phyloP scores from a whole-genome alignment of 2,113 vertebrate genomes.

The Elaphurus davidianus region DNA sequence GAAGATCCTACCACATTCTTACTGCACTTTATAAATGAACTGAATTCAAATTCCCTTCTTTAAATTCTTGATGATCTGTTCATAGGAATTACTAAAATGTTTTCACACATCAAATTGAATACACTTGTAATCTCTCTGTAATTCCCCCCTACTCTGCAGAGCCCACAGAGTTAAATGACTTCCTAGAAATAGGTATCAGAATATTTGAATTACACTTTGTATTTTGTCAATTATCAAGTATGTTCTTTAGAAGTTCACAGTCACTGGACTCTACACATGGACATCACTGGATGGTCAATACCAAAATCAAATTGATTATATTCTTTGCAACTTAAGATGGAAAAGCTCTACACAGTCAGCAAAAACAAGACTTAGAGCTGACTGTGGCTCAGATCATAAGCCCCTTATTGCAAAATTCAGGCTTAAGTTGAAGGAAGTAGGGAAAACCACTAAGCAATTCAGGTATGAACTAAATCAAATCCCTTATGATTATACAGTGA shows the following conservation, averaged over 20 bases:
- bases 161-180: background rate
- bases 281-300: background rate
- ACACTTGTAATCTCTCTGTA: background rate
- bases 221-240: background rate
- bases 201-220: background rate
- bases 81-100: background rate
- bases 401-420: background rate
- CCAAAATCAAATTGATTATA: background rate
- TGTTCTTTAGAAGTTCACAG: background rate
- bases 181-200: background rate
- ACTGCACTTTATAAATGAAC: background rate
- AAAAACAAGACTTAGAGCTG: background rate
- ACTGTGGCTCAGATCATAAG: background rate
- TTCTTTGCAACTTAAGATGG: background rate
- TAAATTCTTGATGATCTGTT: background rate
- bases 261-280: background rate
- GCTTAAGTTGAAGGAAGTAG: background rate
- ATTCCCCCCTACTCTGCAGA: background rate
- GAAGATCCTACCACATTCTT: background rate
- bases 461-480: background rate
- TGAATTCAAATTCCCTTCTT: background rate
- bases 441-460: background rate
- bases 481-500: background rate
- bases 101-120: background rate
- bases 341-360: background rate